Percentiles rank a stretch among this genome's conserved stretches.
phyloP scores from a whole-genome alignment of 2,113 vertebrate genomes.

The Columba janthina region DNA sequence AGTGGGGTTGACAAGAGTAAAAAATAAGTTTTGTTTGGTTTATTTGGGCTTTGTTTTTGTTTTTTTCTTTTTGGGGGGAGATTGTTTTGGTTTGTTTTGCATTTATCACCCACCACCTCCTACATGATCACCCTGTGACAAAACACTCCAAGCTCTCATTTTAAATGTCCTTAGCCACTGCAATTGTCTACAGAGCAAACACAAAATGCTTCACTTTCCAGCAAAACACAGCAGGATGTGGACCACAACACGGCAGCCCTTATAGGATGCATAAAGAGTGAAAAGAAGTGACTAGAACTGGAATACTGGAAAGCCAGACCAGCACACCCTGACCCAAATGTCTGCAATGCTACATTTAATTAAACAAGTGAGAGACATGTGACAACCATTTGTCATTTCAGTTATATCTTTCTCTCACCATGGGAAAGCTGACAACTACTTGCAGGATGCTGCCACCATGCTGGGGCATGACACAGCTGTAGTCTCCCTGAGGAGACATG shows the following conservation, averaged over 20 bases:
- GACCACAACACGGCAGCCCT: neutral
- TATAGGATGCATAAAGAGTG: neutral
- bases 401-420: neutral
- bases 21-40: neutral
- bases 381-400: neutral
- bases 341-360: neutral
- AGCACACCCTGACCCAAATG: neutral
- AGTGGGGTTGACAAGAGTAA: neutral
- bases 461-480: accelerated
- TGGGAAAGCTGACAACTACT: neutral
- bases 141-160: neutral
- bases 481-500: neutral
- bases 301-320: neutral
- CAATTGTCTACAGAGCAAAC: neutral
- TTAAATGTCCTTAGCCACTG: neutral
- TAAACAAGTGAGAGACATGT: neutral
- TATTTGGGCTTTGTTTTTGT: neutral
- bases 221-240: neutral
- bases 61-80: too few relatives aligned
- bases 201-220: neutral
- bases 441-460: accelerated
- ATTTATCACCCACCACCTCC: neutral
- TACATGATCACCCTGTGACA: neutral
- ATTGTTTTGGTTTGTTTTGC: neutral
- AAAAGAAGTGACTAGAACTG: neutral